Evolutionary conservation across 2,888 invertebrate genomes (phyloP), one percentile per base, ranked within the genome.

Genomic region (Napeogenes sylphis): DNA sequence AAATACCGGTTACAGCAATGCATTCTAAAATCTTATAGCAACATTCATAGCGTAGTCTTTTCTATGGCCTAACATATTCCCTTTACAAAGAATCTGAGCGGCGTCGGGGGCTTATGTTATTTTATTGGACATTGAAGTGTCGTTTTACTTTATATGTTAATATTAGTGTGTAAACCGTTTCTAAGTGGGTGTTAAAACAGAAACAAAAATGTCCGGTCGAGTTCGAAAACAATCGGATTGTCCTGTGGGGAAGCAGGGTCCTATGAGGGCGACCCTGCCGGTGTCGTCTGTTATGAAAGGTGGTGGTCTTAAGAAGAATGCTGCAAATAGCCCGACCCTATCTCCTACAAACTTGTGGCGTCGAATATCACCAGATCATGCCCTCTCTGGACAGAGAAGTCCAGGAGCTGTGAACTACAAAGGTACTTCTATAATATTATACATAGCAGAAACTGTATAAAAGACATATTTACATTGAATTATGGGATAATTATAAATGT

Each of bases 201-300:
- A 71, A 68, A 71, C 61, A 64, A 84, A 79, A 73, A 93, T 93
- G 92, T 92, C 92, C 79, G 90, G 92, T 74, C 92, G 92, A 74
- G 92, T 92, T 73, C 92, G 93, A 74, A 94, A 94, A 87, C 93
- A 93, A 78, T 93, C 94, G 64, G 94, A 94, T 77, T 93, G 92
- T 80, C 92, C 92, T 69, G 87, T 85, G 73, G 84, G 86, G 61
- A 90, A 90, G 75, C 87, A 87, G 84, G 94, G 94, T 61, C 95
- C 95, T 71, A 93, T 95, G 93, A 92, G 94, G 81, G 95, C 95
- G 64, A 95, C 95, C 65, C 89, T 95, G 79, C 95, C 95, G 73
- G 94, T 95, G 77, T 93, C 94, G 61, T 94, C 94, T 64, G 92
- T 95, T 69, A 91, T 95, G 82, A 92, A 94, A 77, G 92, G 93